These are phyloP conservation scores for Aurelia sp. DNA, from an alignment of 30 jellyfish, hydroid and myxozoan genomes.

Conservation along the genomic window DNA sequence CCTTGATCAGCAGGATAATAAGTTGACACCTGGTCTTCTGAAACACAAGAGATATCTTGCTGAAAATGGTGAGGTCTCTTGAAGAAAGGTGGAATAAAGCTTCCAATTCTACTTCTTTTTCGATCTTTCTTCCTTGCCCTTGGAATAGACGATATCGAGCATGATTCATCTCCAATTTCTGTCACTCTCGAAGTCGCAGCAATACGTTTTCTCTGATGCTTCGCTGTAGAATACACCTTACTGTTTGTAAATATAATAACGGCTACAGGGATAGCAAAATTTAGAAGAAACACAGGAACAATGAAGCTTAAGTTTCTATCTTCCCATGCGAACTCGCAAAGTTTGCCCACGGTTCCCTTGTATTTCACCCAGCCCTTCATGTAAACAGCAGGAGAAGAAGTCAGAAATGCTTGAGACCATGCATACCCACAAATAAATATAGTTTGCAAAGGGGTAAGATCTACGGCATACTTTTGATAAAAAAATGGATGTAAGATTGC, in stretches of 20 bases:
- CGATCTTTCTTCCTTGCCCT: too few species aligned
- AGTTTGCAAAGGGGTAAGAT: not conserved
- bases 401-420: slow-evolving; percentile 34
- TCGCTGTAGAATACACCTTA: slow-evolving; percentile 30
- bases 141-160: too few species aligned
- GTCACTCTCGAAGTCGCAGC: slow-evolving; percentile 28
- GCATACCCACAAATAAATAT: slow-evolving; percentile 16
- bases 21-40: too few species aligned
- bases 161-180: not conserved
- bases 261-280: slow-evolving; percentile 21
- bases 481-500: slow-evolving; percentile 48
- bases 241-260: slow-evolving; percentile 34
- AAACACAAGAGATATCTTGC: too few species aligned
- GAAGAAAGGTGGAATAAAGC: too few species aligned
- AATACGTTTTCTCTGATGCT: slow-evolving; percentile 25
- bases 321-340: slow-evolving; percentile 50
- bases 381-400: slow-evolving; percentile 39
- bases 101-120: too few species aligned
- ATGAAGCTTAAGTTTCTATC: slow-evolving; percentile 25
- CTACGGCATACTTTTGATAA: slow-evolving; percentile 12
- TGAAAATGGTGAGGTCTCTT: too few species aligned
- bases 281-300: slow-evolving; percentile 18
- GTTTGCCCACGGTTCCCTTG: slow-evolving; percentile 28
- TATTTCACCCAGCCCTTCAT: slow-evolving; percentile 29
- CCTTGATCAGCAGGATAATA: too few species aligned